These are phyloP conservation scores for Gobio occitaniae DNA, from an alignment of 2,797 vertebrate genomes.

Conservation along the genomic window DNA sequence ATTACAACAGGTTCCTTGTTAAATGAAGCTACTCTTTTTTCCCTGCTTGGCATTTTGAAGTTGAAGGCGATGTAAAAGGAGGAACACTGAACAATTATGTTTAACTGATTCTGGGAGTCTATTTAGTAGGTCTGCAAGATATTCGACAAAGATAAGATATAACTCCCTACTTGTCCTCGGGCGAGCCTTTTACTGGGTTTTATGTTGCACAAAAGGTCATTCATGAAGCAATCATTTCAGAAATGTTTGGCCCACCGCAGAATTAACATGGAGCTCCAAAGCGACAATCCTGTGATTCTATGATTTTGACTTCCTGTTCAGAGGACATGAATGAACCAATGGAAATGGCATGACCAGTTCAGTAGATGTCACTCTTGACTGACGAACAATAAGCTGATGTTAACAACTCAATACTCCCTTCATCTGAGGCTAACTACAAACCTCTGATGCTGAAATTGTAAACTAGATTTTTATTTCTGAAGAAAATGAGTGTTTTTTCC, in stretches of 20 bases:
- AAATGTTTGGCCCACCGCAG: constrained; percentile 63
- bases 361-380: constrained; percentile 46
- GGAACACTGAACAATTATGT: constrained; percentile 74
- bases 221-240: constrained; percentile 70
- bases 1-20: constrained; percentile 67
- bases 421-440: neutral
- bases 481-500: neutral
- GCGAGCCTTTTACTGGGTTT: constrained; percentile 68
- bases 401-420: constrained; percentile 19
- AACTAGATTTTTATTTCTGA: neutral
- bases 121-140: constrained; percentile 68
- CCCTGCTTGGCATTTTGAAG: constrained; percentile 74
- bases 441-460: neutral
- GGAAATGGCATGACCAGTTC: constrained; percentile 35
- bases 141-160: constrained; percentile 69
- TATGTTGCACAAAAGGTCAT: constrained; percentile 77
- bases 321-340: constrained; percentile 46
- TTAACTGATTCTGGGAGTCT: constrained; percentile 68
- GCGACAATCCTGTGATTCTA: constrained; percentile 59
- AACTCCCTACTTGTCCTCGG: constrained; percentile 66
- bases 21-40: constrained; percentile 70
- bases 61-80: constrained; percentile 49
- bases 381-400: constrained; percentile 28
- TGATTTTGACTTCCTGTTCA: constrained; percentile 37
- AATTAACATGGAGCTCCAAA: constrained; percentile 43